Evolutionary conservation across 2,797 vertebrate genomes (phyloP), one percentile per base, ranked within the genome.

Genomic region (Manis crassicaudata): DNA sequence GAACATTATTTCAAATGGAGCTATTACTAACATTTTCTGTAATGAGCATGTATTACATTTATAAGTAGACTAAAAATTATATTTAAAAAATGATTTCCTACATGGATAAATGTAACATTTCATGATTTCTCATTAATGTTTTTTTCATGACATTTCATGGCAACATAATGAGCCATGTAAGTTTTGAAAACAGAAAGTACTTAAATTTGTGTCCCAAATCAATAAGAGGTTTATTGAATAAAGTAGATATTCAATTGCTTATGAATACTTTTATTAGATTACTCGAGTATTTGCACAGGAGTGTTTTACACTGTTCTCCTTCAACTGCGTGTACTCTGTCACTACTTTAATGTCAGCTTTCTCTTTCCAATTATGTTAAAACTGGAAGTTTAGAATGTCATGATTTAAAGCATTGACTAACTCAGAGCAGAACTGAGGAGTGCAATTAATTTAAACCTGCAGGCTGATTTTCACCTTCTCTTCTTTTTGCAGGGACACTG

Each of bases 401-500:
- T 94, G 94, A 92, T 54, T 89, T 65, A 96, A 97, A 92, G 89
- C 67, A 50, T 2, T 43, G 72, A 76, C 92, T 86, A 95, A 89
- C 88, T 92, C 88, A 27, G 8, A 70, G 94, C 89, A 65, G 93
- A 92, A 95, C 46, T 58, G 94, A 97, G 73, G 40, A 94, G 29
- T 75, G 91, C 91, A 98, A 98, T 97, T 98, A 98, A 97, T 97
- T 97, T 95, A 97, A 95, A 97, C 96, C 97, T 95, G 95, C 94
- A 96, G 97, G 97, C 96, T 92, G 94, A 73, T 94, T 96, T 97
- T 98, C 97, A 96, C 97, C 96, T 98, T 96, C 87, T 96, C 88
- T 21, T 87, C 91, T 94, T 73, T 46, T 58, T 68, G 82, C 81
- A 65, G 95, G 95, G 95, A 94, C 77, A 29, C 35, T 40, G 50